Base-by-base conservation (phyloP, 2,113 vertebrate species). In the Silurus glanis region DNA sequence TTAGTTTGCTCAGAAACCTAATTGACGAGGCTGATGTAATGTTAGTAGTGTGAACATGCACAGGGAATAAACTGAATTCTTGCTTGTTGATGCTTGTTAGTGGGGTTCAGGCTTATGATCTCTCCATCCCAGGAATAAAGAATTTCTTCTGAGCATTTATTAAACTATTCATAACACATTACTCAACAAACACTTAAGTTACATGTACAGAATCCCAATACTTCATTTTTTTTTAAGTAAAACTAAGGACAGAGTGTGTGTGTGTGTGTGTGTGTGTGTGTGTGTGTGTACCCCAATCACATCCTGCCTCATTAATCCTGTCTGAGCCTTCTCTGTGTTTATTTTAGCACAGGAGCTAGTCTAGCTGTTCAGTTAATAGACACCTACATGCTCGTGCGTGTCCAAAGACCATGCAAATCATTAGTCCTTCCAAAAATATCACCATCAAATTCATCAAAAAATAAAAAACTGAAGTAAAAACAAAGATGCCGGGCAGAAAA, bases 221-320 rank as follows among this genome's bases (percentile, higher is more conserved):
- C 62, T 66, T 64, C 58, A 23, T 25, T 66, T 25, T 9, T 66
- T 66, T 66, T 23, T 10, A 12, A 17, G 4, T 66, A 9, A 66
- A n/a, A 21, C 62, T 66, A 23, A 25, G 62, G 66, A 67, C 13
- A 7, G 13, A 19, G 66, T 45, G 28, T 71, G 69, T 45, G 16
- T 9, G 37, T 72, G 45, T 21, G 45, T 10, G 9, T 21, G 45
- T 21, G 28, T 9, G 17, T 71, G 69, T 6, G 16, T 9, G 16
- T 3, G 37, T 3, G 17, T 10, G 28, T 13, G 9, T 12, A 14
- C 13, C 12, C 74, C 49, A 76, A 55, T 78, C 74, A 25, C 74
- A 25, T 76, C 49, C 74, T 55, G 51, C 74, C 74, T 55, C 51
- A 14, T 55, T 56, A 78, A 78, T 78, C 51, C 74, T 55, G 74